Percentiles rank a stretch among this genome's conserved stretches.
phyloP scores from a whole-genome alignment of 1,140 invertebrate genomes.

The Aradophagus sp. region DNA sequence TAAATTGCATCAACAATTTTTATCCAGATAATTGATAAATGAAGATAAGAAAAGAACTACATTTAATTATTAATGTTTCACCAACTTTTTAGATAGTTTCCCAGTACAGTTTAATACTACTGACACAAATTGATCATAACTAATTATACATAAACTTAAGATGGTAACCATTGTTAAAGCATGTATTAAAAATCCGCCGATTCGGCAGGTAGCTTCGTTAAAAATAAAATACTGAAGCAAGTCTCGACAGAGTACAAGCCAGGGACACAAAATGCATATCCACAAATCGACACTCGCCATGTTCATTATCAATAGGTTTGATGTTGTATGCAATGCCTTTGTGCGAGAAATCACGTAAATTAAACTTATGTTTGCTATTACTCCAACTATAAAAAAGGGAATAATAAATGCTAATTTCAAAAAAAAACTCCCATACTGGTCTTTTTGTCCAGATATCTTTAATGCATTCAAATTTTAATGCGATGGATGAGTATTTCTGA shows the following conservation, averaged over 20 bases:
- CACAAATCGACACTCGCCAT: constrained; percentile 85
- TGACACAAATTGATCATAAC: constrained; percentile 87
- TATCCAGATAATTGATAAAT: too few relatives aligned
- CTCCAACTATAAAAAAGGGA: constrained; percentile 79
- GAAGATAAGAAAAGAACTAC: too few relatives aligned
- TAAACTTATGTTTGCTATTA: constrained; percentile 83
- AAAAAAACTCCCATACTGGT: constrained; percentile 76
- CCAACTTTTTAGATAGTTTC: constrained; percentile 77
- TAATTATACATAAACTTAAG: constrained; percentile 85
- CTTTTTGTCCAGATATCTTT: constrained; percentile 78
- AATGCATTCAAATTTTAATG: constrained; percentile 12
- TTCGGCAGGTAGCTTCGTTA: constrained; percentile 80
- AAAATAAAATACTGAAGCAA: constrained; percentile 86
- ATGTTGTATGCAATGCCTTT: constrained; percentile 82
- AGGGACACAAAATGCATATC: constrained; percentile 83
- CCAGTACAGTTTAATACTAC: constrained; percentile 83
- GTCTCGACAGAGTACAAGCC: constrained; percentile 81
- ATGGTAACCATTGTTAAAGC: constrained; percentile 82
- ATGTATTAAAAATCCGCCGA: constrained; percentile 82
- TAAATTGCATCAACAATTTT: too few relatives aligned
- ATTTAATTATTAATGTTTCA: constrained; percentile 16
- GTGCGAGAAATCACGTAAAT: constrained; percentile 81
- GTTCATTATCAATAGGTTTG: constrained; percentile 87
- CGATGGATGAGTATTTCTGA: not conserved
- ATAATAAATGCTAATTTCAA: constrained; percentile 78